These are phyloP conservation scores for Caenorhabditis elegans DNA, from an alignment of 1,140 invertebrate species.

Conservation along the genomic window WBcel235 BX284604.4:7378501-7379000, in stretches of 20 bases:
- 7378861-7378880: no score
- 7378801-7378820: neutral
- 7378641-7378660: conserved; percentile 54
- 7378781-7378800: neutral
- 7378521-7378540: conserved; percentile 53
- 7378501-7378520: conserved; percentile 57
- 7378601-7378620: conserved; percentile 56
- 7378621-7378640: conserved; percentile 60
- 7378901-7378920: no score
- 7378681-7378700: conserved; percentile 37
- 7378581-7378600: conserved; percentile 57
- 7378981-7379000: no score
- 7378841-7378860: no score
- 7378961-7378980: no score
- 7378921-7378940: no score
- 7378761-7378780: conserved; percentile 48
- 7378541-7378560: conserved; percentile 59
- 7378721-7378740: conserved; percentile 54
- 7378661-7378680: conserved; percentile 58
- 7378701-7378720: no score
- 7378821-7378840: no score
- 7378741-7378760: conserved; percentile 58
- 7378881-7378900: no score
- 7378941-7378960: no score
- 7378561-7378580: conserved; percentile 60